These are phyloP conservation scores for Leptodactylus fuscus DNA, from an alignment of 2,113 vertebrate species.

Conservation along the genomic window DNA sequence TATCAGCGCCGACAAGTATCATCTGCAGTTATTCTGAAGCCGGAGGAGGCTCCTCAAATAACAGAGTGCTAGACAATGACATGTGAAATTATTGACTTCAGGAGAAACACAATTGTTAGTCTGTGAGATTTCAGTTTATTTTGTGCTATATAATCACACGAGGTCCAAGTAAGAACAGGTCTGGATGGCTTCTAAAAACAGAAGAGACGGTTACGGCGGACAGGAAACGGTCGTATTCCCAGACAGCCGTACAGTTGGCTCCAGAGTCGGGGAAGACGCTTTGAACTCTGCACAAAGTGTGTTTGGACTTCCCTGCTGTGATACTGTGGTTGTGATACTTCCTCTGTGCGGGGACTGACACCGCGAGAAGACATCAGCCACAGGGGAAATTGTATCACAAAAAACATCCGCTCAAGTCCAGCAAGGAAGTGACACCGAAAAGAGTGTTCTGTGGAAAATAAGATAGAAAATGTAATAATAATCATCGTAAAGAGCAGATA, in stretches of 20 bases:
- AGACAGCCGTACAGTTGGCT: background rate
- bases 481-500: background rate
- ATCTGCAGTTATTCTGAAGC: background rate
- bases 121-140: conserved; percentile 1
- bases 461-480: background rate
- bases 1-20: too few species aligned
- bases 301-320: background rate
- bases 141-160: conserved; percentile 15
- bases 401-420: conserved; percentile 18
- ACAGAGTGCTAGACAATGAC: background rate
- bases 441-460: background rate
- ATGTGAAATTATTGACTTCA: background rate
- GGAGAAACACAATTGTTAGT: background rate
- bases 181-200: background rate
- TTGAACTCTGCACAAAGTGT: conserved; percentile 7
- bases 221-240: conserved; percentile 12
- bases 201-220: background rate
- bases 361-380: background rate
- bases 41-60: background rate
- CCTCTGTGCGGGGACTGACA: background rate
- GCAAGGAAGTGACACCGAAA: background rate
- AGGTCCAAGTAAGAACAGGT: background rate
- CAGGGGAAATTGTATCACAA: conserved; percentile 7
- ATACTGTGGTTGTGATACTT: conserved; percentile 23
- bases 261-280: background rate